These are phyloP conservation scores for Bombus difficillimus DNA, from an alignment of 1,140 invertebrate genomes.

Conservation along the genomic window DNA sequence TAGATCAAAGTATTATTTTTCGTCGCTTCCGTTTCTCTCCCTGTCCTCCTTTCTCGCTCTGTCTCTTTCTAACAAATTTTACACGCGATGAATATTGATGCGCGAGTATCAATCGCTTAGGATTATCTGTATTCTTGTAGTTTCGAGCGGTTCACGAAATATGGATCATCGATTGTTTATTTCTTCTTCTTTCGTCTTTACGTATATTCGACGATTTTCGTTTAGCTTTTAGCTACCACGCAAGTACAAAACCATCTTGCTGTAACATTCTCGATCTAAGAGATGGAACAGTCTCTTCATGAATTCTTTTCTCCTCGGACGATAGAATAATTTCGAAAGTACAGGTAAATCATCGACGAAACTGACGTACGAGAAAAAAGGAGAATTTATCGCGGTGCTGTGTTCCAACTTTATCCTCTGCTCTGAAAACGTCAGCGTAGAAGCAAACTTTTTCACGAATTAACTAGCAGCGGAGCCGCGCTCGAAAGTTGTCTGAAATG, in stretches of 20 bases:
- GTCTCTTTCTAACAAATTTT: not conserved
- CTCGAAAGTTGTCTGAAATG: not conserved
- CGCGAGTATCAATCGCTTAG: not conserved
- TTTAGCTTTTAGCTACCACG: not conserved
- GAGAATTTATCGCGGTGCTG: not conserved
- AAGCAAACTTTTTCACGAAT: not conserved
- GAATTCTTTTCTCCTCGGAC: not conserved
- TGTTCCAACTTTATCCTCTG: not conserved
- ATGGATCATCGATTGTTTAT: not conserved
- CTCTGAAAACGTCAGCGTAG: not conserved
- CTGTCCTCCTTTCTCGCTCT: not conserved
- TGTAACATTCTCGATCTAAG: no score
- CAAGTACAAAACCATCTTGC: no score
- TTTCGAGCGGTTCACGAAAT: not conserved
- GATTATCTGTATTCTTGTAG: not conserved
- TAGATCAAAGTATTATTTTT: constrained; percentile 3
- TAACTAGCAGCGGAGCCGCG: not conserved
- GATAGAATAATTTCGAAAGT: not conserved
- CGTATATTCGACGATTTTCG: no score
- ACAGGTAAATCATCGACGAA: not conserved
- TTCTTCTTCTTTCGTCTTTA: not conserved
- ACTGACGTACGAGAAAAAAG: not conserved
- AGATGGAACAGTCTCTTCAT: not conserved
- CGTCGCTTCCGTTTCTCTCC: no score
- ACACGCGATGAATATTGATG: not conserved